Percentiles rank a stretch among this genome's conserved stretches.
Evolutionary conservation across 1,140 invertebrate genomes (phyloP).

Genomic region (Drosophila kikkawai): DNA sequence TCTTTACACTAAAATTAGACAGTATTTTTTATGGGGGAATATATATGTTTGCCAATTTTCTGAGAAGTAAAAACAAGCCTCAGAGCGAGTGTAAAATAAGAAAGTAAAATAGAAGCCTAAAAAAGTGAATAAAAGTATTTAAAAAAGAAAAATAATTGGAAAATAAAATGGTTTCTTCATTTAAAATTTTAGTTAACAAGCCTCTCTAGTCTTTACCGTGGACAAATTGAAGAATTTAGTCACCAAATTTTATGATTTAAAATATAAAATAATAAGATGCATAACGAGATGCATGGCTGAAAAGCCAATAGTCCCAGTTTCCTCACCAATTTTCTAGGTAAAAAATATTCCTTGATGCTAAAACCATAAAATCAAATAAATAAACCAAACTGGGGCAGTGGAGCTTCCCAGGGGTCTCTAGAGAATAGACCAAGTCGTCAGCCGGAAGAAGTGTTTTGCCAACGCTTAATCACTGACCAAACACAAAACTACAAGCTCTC

Average conservation of each 20-base stretch:
- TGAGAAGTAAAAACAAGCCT: neutral
- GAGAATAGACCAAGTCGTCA: neutral
- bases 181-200: too few relatives aligned
- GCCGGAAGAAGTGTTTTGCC: slow-evolving; percentile 38
- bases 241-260: too few relatives aligned
- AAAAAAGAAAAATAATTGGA: too few relatives aligned
- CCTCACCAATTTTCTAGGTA: neutral
- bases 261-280: neutral
- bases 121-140: neutral
- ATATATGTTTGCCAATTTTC: neutral
- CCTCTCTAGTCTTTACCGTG: too few relatives aligned
- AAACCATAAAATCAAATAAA: neutral
- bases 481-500: slow-evolving; percentile 14
- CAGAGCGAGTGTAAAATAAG: too few relatives aligned
- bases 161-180: neutral
- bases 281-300: neutral
- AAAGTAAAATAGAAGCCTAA: neutral
- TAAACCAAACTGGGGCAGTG: neutral
- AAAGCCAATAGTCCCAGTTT: neutral
- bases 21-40: neutral
- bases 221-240: too few relatives aligned
- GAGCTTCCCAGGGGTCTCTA: neutral
- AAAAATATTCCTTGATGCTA: too few relatives aligned
- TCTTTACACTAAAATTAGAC: neutral
- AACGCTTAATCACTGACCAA: slow-evolving; percentile 33